Conservation (phyloP, 2,888 invertebrate species). For the Ornithoptera priamus region DNA sequence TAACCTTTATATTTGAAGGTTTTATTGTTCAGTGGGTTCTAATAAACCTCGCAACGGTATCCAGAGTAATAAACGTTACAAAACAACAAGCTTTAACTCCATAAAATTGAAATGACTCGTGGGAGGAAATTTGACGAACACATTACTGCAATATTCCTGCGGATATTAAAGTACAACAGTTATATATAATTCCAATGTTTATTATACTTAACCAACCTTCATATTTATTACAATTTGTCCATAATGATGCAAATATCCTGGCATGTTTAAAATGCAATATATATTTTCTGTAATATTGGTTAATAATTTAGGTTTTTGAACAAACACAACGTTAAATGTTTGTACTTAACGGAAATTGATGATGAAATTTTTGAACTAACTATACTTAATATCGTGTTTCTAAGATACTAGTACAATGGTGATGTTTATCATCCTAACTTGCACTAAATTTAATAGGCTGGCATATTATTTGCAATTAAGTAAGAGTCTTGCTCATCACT, state of each 20-base stretch:
- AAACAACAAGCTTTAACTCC: conserved; percentile 24
- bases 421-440: no score
- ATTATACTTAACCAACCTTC: conserved; percentile 32
- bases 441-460: no score
- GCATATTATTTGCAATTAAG: no score
- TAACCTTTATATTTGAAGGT: conserved; percentile 26
- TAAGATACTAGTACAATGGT: no score
- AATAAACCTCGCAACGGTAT: conserved; percentile 30
- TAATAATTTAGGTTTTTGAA: no score
- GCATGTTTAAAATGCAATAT: not conserved
- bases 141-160: conserved; percentile 33
- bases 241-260: conserved; percentile 19
- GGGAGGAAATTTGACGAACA: conserved; percentile 36
- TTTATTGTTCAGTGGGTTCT: conserved; percentile 24
- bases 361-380: no score
- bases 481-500: no score
- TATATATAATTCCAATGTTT: conserved; percentile 35
- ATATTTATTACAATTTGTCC: conserved; percentile 33
- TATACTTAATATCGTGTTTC: no score
- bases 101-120: conserved; percentile 33
- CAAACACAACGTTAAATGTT: no score
- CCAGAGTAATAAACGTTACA: conserved; percentile 26
- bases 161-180: conserved; percentile 39
- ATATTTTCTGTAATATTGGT: not conserved
- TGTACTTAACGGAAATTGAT: no score